Evolutionary conservation across 2,888 invertebrate genomes (phyloP).

Genomic region (Cancer borealis): DNA sequence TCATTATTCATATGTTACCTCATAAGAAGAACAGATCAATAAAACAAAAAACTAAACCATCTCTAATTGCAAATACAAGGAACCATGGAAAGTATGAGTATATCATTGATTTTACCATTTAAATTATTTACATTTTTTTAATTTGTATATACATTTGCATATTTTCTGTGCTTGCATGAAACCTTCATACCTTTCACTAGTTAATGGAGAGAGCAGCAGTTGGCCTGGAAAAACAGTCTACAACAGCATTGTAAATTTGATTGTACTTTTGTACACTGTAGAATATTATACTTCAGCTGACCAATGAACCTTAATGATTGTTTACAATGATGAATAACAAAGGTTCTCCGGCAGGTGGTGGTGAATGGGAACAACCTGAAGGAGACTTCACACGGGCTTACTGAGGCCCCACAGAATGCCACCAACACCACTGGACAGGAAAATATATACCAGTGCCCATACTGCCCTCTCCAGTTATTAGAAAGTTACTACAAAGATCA

Average conservation of each 20-base stretch:
- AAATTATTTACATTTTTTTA: neutral
- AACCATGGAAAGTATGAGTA: neutral
- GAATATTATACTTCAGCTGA: neutral
- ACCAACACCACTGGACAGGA: slow-evolving; percentile 62
- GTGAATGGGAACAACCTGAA: slow-evolving; percentile 48
- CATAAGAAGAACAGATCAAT: neutral
- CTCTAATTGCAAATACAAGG: neutral
- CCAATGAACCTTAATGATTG: neutral
- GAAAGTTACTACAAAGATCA: slow-evolving; percentile 63
- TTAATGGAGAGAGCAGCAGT: slow-evolving; percentile 22
- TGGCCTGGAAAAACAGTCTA: neutral
- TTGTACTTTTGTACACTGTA: neutral
- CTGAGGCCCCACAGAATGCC: slow-evolving; percentile 40
- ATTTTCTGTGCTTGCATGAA: neutral
- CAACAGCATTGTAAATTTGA: neutral
- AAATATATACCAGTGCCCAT: slow-evolving; percentile 62
- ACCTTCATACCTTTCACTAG: neutral
- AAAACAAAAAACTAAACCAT: neutral
- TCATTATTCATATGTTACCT: neutral
- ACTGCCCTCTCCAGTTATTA: slow-evolving; percentile 55
- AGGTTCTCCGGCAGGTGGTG: slow-evolving; percentile 57
- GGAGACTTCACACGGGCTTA: neutral
- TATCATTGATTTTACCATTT: neutral
- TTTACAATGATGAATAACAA: slow-evolving; percentile 1
- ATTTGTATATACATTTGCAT: neutral